Evolutionary conservation across 1,140 invertebrate species (phyloP).

Genomic region (Radopholus similis): DNA sequence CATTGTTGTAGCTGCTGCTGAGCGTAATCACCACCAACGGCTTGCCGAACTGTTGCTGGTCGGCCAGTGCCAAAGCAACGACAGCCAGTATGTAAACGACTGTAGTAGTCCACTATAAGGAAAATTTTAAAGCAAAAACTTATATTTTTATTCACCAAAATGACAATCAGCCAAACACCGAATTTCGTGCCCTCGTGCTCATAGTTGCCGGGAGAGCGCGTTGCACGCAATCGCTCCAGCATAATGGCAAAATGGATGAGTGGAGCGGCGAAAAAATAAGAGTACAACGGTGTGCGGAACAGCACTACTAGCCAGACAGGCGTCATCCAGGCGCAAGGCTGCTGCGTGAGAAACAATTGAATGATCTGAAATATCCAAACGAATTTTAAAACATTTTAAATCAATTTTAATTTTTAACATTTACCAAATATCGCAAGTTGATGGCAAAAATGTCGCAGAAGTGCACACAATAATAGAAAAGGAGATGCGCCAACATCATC

Average conservation of each 20-base stretch:
- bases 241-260: background rate
- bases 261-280: background rate
- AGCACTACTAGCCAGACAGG: background rate
- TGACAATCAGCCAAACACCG: background rate
- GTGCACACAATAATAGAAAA: too few relatives aligned
- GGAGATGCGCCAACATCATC: too few relatives aligned
- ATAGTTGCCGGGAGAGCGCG: background rate
- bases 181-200: background rate
- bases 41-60: background rate
- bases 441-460: too few relatives aligned
- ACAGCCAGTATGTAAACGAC: background rate
- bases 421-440: too few relatives aligned
- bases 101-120: slow-evolving; percentile 1
- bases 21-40: background rate
- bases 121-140: background rate
- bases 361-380: too few relatives aligned
- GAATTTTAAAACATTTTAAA: too few relatives aligned
- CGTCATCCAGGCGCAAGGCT: background rate
- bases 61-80: background rate
- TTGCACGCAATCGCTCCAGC: background rate
- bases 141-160: background rate
- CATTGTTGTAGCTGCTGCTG: background rate
- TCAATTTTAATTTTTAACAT: too few relatives aligned
- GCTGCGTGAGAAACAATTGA: too few relatives aligned
- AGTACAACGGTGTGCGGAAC: background rate